Base-by-base conservation (phyloP, 2,113 vertebrate genomes). In the Oreocharis arfaki region DNA sequence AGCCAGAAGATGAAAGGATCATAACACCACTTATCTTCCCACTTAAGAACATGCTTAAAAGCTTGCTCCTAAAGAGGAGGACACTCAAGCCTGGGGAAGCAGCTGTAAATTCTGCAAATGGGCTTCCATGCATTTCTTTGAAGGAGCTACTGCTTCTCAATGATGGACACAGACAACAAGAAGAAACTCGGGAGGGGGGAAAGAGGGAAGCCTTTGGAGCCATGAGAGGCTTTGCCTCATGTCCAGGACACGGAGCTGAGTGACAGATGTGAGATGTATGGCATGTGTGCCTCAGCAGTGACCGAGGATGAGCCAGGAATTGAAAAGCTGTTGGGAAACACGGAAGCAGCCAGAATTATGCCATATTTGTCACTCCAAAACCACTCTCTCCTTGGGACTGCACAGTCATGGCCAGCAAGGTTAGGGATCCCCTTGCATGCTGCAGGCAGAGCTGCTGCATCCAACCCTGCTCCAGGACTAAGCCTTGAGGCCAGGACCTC, bases 1-100 rank as follows among this genome's bases (percentile, higher is more conserved):
- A 92, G 92, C 83, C 92, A 84, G 68, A 61, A 97, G 95, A 97
- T 92, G 95, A 96, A 96, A 90, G 95, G 92, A 86, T 88, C 27
- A 1, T 49, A 93, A 80, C 85, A 84, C 81, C 94, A 87, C 95
- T 96, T 86, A 90, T 88, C 92, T 92, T 86, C 85, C 92, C 90
- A 88, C 93, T 96, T 95, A 93, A 95, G 96, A 93, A 94, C 76
- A 81, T 2, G 93, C 71, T 90, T 75, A 93, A 85, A 95, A 96
- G 88, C 95, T 94, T 84, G 79, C 56, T 92, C 46, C 10, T 86
- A 56, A 63, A 91, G 92, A 88, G 68, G 75, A 93, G 88, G 88
- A 47, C 80, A 33, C 85, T 96, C 71, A 1, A 84, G 88, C 32
- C 68, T 41, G 4, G 16, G 83, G 73, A 84, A 81, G 83, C 92